phyloP scores from a whole-genome alignment of 2,888 invertebrate genomes.

The Sarcophaga carnaria region DNA sequence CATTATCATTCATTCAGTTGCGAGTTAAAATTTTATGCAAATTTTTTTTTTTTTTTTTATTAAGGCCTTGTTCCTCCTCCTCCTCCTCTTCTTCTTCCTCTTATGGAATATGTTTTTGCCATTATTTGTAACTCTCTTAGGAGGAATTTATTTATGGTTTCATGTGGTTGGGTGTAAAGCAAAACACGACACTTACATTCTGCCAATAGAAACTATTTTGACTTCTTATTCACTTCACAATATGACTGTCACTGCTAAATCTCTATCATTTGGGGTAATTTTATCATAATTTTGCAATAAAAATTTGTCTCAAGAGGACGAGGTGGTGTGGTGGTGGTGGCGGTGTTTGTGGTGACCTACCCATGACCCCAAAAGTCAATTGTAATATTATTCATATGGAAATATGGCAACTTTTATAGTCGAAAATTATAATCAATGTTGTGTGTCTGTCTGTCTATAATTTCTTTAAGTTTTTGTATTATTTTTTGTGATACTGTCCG shows the following conservation, averaged over 20 bases:
- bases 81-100: not conserved
- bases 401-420: not conserved
- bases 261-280: not conserved
- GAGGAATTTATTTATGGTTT: too few species aligned
- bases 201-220: too few species aligned
- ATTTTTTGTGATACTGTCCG: too few species aligned
- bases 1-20: slow-evolving; percentile 55
- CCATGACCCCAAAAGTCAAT: not conserved
- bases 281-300: slow-evolving; percentile 59
- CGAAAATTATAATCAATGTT: not conserved
- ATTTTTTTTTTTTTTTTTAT: slow-evolving; percentile 15
- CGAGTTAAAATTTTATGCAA: slow-evolving; percentile 63
- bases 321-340: not conserved
- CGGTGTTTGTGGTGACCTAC: not conserved
- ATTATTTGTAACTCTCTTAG: not conserved
- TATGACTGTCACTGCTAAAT: slow-evolving; percentile 12
- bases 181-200: not conserved
- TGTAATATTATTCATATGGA: not conserved
- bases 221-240: too few species aligned
- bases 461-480: not conserved
- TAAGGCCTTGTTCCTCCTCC: not conserved
- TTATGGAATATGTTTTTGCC: slow-evolving; percentile 24
- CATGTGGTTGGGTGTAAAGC: too few species aligned
- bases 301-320: not conserved
- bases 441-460: not conserved